Conservation (phyloP, 2,113 vertebrate genomes). For the Anser brachyrhynchus region DNA sequence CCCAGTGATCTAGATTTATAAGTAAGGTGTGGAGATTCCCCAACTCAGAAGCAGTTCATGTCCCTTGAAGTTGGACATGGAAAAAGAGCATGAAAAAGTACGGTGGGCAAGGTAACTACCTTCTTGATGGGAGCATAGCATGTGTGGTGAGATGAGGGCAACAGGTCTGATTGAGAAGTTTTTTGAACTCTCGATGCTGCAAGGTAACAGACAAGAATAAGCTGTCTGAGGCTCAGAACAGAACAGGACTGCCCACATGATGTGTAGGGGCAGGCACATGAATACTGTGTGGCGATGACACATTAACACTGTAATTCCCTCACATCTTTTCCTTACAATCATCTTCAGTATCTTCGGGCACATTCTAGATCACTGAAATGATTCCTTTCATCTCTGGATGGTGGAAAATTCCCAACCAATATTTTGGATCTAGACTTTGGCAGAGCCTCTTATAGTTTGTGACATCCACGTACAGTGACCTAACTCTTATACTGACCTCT, state of each 20-base stretch:
- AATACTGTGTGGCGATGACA: background rate
- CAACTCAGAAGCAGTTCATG: background rate
- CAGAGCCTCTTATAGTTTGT: background rate
- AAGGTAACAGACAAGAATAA: background rate
- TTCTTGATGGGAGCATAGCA: background rate
- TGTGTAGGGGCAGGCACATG: background rate
- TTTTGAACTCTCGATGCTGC: background rate
- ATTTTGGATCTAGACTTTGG: background rate
- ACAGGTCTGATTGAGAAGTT: background rate
- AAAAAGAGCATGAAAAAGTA: background rate
- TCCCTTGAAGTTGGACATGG: background rate
- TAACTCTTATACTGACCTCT: background rate
- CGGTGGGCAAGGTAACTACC: background rate
- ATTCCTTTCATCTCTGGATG: background rate
- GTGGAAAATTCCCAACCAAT: background rate
- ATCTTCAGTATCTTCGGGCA: background rate
- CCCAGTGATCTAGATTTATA: background rate
- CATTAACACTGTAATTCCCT: background rate
- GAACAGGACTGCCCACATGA: background rate
- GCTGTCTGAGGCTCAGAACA: background rate
- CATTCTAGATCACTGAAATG: background rate
- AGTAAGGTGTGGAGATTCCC: background rate
- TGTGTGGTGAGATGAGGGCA: background rate
- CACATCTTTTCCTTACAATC: background rate
- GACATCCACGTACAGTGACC: accelerated